Percentiles rank a stretch among this genome's conserved stretches.
These are phyloP conservation scores for Abramis brama DNA, from an alignment of 2,113 vertebrate species.

Conservation along the genomic window DNA sequence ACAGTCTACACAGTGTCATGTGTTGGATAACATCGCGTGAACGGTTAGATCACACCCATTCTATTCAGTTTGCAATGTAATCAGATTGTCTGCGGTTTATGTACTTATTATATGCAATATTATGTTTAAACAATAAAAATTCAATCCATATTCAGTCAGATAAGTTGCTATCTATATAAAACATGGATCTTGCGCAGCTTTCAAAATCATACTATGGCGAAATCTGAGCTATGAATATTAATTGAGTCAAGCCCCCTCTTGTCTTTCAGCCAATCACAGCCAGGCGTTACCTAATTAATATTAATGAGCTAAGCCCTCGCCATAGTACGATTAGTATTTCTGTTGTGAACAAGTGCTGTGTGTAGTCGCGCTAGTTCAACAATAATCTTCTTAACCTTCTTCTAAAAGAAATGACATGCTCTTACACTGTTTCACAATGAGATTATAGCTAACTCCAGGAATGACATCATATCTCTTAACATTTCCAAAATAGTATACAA, in stretches of 20 bases:
- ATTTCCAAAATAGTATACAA: too few species aligned
- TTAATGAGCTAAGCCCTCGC: background rate
- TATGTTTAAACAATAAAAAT: background rate
- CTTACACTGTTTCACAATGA: slow-evolving; percentile 54
- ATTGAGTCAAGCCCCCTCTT: background rate
- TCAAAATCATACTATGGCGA: background rate
- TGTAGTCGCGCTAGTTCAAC: slow-evolving; percentile 43
- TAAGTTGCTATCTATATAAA: background rate
- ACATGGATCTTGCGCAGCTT: slow-evolving; percentile 13
- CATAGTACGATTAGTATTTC: background rate
- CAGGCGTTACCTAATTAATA: background rate
- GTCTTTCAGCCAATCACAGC: background rate
- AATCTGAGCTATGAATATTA: background rate
- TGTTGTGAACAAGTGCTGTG: background rate
- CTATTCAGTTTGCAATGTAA: background rate
- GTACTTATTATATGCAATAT: background rate
- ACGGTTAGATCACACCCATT: slow-evolving; percentile 11
- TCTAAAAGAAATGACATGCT: slow-evolving; percentile 41
- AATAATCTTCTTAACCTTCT: slow-evolving; percentile 62
- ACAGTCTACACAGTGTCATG: background rate
- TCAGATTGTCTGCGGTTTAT: background rate
- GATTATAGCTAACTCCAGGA: background rate
- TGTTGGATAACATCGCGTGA: slow-evolving; percentile 4
- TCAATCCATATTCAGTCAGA: background rate
- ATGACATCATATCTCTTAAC: background rate